These are phyloP conservation scores for Barypeithes pellucidus DNA, from an alignment of 2,888 invertebrate genomes.

Conservation along the genomic window DNA sequence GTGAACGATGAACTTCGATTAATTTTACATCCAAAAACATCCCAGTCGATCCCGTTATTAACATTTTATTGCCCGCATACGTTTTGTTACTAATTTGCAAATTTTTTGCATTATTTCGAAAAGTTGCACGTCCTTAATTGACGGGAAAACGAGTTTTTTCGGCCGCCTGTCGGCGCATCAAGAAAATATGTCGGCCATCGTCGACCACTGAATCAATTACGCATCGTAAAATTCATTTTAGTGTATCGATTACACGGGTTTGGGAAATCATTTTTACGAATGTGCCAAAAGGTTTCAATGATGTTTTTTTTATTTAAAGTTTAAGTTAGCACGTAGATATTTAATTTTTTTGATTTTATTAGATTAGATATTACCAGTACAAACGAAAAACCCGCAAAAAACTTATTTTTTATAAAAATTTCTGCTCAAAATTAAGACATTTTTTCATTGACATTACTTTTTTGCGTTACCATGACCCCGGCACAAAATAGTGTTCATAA, in stretches of 20 bases:
- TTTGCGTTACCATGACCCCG: too few species aligned
- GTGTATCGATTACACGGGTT: slow-evolving; percentile 11
- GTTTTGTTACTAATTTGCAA: slow-evolving; percentile 21
- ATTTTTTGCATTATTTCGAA: slow-evolving; percentile 19
- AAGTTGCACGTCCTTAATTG: slow-evolving; percentile 20
- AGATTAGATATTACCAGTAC: too few species aligned
- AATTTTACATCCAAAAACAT: neutral
- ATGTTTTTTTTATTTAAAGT: neutral
- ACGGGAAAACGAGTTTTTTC: slow-evolving; percentile 17
- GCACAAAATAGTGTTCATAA: too few species aligned
- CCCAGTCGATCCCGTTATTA: slow-evolving; percentile 6
- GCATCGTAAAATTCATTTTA: slow-evolving; percentile 15
- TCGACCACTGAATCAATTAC: slow-evolving; percentile 1
- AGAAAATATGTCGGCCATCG: slow-evolving; percentile 10
- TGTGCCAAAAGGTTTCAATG: neutral
- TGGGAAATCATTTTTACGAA: slow-evolving; percentile 16
- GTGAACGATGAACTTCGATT: neutral
- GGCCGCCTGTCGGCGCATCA: neutral
- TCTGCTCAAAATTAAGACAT: too few species aligned
- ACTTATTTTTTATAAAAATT: too few species aligned
- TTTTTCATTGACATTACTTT: too few species aligned
- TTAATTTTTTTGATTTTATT: too few species aligned
- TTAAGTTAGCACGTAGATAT: neutral
- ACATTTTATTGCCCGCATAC: neutral
- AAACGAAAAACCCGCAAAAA: too few species aligned